Evolutionary conservation across 2,888 invertebrate species (phyloP).

Genomic region (Epistrophe eligans): DNA sequence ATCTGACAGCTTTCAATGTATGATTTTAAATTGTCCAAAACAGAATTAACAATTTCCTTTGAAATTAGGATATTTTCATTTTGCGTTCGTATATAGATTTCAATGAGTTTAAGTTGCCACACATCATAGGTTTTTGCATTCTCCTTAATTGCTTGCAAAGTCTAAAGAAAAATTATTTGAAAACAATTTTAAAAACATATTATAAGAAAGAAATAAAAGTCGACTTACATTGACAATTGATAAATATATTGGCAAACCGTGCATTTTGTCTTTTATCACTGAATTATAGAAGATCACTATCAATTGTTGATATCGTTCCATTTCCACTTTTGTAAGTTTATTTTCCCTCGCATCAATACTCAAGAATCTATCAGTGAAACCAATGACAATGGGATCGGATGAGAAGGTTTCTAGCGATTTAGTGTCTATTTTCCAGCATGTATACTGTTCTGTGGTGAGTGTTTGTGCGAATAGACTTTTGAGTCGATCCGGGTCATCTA

Average conservation of each 20-base stretch:
- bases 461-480: slow-evolving; percentile 91
- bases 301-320: slow-evolving; percentile 86
- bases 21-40: slow-evolving; percentile 80
- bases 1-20: slow-evolving; percentile 79
- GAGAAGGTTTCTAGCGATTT: slow-evolving; percentile 90
- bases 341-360: slow-evolving; percentile 80
- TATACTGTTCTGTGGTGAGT: slow-evolving; percentile 88
- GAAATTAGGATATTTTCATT: slow-evolving; percentile 80
- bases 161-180: slow-evolving; percentile 82
- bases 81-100: slow-evolving; percentile 84
- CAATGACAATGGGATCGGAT: slow-evolving; percentile 88
- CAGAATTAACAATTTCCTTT: slow-evolving; percentile 81
- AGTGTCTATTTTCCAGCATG: slow-evolving; percentile 84
- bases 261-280: slow-evolving; percentile 91
- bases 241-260: slow-evolving; percentile 90
- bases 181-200: not conserved
- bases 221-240: slow-evolving; percentile 87
- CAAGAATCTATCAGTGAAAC: slow-evolving; percentile 89
- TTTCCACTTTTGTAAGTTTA: slow-evolving; percentile 83
- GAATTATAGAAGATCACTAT: slow-evolving; percentile 91
- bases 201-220: not conserved
- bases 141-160: slow-evolving; percentile 85
- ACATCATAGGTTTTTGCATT: slow-evolving; percentile 86
- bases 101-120: slow-evolving; percentile 91
- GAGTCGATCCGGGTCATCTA: slow-evolving; percentile 92